These are phyloP conservation scores for Neuroscelio doddi DNA, from an alignment of 2,888 invertebrate species.

Conservation along the genomic window DNA sequence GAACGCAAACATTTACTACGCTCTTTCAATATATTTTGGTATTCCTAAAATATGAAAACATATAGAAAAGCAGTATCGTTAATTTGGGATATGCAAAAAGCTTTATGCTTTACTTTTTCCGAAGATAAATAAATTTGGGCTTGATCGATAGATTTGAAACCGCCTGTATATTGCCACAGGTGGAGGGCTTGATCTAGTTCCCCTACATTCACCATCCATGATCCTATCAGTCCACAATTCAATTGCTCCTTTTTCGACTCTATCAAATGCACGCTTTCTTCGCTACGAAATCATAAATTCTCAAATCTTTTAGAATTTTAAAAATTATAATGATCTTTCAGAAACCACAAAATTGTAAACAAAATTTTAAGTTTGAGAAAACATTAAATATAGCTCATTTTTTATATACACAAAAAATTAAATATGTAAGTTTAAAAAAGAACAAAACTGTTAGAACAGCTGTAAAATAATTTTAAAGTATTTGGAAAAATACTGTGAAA, in stretches of 20 bases:
- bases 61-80: no score
- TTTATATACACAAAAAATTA: no score
- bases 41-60: slow-evolving; percentile 75
- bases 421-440: no score
- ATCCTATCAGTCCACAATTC: slow-evolving; percentile 91
- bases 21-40: slow-evolving; percentile 81
- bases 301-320: no score
- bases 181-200: slow-evolving; percentile 98
- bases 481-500: no score
- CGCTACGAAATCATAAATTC: slow-evolving; percentile 73
- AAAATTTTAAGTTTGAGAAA: no score
- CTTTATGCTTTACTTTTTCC: neutral
- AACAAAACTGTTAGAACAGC: no score
- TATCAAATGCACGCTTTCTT: slow-evolving; percentile 84
- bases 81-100: no score
- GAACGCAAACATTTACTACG: slow-evolving; percentile 86
- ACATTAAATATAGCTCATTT: no score
- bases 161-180: slow-evolving; percentile 95
- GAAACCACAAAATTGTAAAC: no score
- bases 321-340: no score
- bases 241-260: slow-evolving; percentile 82
- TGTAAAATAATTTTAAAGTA: no score
- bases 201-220: slow-evolving; percentile 96
- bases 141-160: slow-evolving; percentile 89
- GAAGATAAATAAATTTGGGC: slow-evolving; percentile 73